Evolutionary conservation across 2,888 invertebrate genomes (phyloP).

Genomic region (Pilophorus perplexus): DNA sequence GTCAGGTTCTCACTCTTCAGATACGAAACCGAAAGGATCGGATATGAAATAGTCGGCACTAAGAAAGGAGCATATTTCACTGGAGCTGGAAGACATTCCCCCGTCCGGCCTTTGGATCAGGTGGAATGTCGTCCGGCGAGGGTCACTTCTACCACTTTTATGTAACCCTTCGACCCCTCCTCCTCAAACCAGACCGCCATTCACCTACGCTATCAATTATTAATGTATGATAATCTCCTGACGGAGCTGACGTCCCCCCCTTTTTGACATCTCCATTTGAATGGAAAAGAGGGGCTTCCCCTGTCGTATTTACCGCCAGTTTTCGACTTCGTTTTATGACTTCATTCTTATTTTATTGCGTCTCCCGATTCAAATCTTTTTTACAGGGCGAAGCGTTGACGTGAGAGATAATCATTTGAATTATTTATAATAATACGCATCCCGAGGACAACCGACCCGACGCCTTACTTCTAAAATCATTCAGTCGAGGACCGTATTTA

Average conservation of each 20-base stretch:
- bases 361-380: no score
- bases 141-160: constrained; percentile 32
- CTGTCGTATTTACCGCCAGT: neutral
- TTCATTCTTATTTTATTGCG: constrained; percentile 1
- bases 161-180: constrained; percentile 20
- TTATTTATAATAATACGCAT: no score
- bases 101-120: neutral
- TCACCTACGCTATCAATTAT: constrained; percentile 40
- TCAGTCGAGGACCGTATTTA: no score
- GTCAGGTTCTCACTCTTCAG: no score
- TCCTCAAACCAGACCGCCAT: neutral
- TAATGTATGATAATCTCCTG: constrained; percentile 41
- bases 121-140: constrained; percentile 36
- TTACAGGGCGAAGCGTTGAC: neutral
- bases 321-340: constrained; percentile 7
- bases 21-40: no score
- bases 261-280: constrained; percentile 36
- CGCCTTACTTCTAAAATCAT: no score
- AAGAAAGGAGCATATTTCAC: constrained; percentile 30
- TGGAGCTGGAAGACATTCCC: constrained; percentile 1
- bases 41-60: constrained; percentile 25
- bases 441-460: no score
- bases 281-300: neutral
- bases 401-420: no score
- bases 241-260: constrained; percentile 28